Base-by-base conservation (phyloP, 2,888 invertebrate species). In the Amiota minor region DNA sequence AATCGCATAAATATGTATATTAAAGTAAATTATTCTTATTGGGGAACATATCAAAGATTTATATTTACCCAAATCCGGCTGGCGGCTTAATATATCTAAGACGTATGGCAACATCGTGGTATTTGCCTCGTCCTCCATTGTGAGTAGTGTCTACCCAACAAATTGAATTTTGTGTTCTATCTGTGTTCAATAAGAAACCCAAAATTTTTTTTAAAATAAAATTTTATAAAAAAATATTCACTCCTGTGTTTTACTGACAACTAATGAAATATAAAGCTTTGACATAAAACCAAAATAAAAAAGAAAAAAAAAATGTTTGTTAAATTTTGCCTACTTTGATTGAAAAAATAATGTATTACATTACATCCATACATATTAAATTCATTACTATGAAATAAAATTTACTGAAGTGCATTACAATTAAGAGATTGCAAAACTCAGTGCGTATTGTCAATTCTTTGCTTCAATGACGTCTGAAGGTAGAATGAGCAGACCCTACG, bases 81-180 rank as follows among this genome's bases (percentile, higher is more conserved):
- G 65, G 0, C 75, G 78, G 46, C 80, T 82, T 2, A 84, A 16
- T 55, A 84, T 1, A 18, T 81, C 76, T 16, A 85, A n/a, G 9
- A 82, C 56, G 12, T 77, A 76, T 0, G 82, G 82, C 62, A 85
- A 53, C 23, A 85, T 16, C 0, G 75, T 49, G n/a, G 70, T 46
- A 0, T 53, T 70, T 20, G 10, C 49, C 1, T n/a, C n/a, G 10
- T 78, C 76, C 82, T 79, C 81, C 56, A 23, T 18, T 35, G 35
- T 35, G 6, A 6, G 35, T 8, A 35, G 35, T 8, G 2, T 35
- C 6, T 35, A 35, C 35, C 35, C 6, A 35, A 35, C 6, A 64
- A 10, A 4, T 16, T 49, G 20, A 16, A 47, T 46, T 20, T 46
- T 2, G 18, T 10, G 12, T 49, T 67, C 10, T 8, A 35, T 4